phyloP scores from a whole-genome alignment of 2,797 vertebrate species.

The Rhadinocentrus ornatus region DNA sequence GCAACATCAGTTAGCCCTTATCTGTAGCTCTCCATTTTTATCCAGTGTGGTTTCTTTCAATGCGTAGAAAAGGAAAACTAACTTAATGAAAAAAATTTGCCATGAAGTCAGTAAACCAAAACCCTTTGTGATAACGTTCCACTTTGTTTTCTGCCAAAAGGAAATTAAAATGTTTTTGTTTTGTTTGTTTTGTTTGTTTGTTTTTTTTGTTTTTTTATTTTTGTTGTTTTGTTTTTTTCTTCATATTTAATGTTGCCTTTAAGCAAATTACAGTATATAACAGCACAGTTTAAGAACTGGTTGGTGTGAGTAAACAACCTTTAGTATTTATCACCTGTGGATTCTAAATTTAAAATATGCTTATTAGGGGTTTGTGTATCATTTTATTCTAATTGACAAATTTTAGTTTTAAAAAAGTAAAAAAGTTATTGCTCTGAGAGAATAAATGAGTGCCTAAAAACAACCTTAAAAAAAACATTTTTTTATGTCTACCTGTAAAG shows the following conservation, averaged over 20 bases:
- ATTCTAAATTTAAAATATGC: not conserved
- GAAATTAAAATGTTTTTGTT: not conserved
- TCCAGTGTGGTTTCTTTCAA: conserved; percentile 2
- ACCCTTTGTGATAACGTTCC: conserved; percentile 1
- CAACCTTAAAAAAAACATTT: not conserved
- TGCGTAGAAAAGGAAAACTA: conserved; percentile 1
- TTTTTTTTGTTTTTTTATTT: too few relatives aligned
- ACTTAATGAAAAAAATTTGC: not conserved
- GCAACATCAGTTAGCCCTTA: conserved; percentile 5
- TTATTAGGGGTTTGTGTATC: not conserved
- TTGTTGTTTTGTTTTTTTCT: too few relatives aligned
- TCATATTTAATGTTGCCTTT: too few relatives aligned
- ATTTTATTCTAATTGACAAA: too few relatives aligned
- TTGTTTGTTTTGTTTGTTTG: not conserved
- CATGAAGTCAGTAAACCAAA: not conserved
- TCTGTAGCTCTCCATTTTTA: conserved; percentile 11
- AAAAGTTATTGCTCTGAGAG: not conserved
- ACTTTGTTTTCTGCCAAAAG: not conserved
- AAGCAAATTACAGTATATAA: too few relatives aligned
- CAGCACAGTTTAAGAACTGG: too few relatives aligned
- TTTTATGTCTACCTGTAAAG: conserved; percentile 19
- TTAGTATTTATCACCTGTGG: too few relatives aligned
- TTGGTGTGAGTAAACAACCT: too few relatives aligned
- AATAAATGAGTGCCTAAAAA: conserved; percentile 2
- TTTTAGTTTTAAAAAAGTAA: not conserved